Evolutionary conservation across 2,888 invertebrate species (phyloP), one percentile per base, ranked within the genome.

Genomic region (Halocaridina rubra): DNA sequence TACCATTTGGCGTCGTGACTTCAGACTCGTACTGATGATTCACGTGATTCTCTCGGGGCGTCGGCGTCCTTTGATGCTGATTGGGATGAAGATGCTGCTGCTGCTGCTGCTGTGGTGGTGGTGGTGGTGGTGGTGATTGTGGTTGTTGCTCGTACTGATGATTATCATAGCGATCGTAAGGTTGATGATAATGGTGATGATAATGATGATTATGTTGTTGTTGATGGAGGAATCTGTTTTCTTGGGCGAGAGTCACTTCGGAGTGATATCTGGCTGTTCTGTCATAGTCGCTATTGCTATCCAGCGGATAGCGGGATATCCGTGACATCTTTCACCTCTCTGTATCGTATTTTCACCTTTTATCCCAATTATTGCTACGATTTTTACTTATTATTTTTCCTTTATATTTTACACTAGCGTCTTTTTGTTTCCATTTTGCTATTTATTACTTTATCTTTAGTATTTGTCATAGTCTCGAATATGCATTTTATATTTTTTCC

Each of bases 191-290:
- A n/a, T n/a, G n/a, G n/a, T n/a, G n/a, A n/a, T n/a, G n/a, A n/a
- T n/a, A n/a, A n/a, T n/a, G n/a, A n/a, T n/a, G n/a, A n/a, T n/a
- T n/a, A n/a, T n/a, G n/a, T n/a, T n/a, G n/a, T n/a, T n/a, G n/a
- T n/a, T n/a, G n/a, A n/a, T n/a, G 33, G 29, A 30, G 19, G 75
- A 57, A 3, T 64, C 46, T 29, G 33, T 69, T 72, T n/a, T 64
- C 74, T 13, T 19, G 24, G 32, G 67, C 57, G n/a, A 19, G 75
- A 8, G 81, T 81, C 64, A 81, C 81, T 75, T 81, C 74, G 27
- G 53, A 30, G n/a, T 74, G 81, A 57, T 81, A 64, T 69, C 13
- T 29, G 29, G 69, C 8, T 0, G 30, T 16, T 16, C 67, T 67
- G 16, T 29, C 67, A 16, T 67, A 67, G 67, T 67, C 67, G 27